These are phyloP conservation scores for Lipophrys pholis DNA, from an alignment of 2,113 vertebrate species.

Conservation along the genomic window DNA sequence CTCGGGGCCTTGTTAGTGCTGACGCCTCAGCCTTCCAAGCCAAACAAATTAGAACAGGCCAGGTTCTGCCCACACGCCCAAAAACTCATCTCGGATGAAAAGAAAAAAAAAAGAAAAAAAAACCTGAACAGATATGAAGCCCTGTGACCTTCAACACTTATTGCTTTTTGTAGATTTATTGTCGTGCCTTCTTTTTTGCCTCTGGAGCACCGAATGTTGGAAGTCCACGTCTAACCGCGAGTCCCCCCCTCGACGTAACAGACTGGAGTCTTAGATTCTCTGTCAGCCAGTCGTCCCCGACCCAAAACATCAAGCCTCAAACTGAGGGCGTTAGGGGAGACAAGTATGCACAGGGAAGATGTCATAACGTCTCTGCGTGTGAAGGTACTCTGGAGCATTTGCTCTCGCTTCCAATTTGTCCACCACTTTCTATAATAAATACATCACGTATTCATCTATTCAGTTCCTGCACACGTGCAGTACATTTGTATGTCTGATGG, in stretches of 20 bases:
- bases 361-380: background rate
- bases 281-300: slow-evolving; percentile 45
- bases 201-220: slow-evolving; percentile 38
- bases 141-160: slow-evolving; percentile 58
- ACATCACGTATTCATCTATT: background rate
- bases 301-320: slow-evolving; percentile 35
- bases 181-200: slow-evolving; percentile 22
- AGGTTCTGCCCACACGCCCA: slow-evolving; percentile 40
- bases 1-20: slow-evolving; percentile 60
- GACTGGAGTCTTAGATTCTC: slow-evolving; percentile 24
- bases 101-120: background rate
- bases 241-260: slow-evolving; percentile 17
- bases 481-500: background rate
- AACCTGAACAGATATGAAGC: slow-evolving; percentile 33
- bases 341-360: background rate
- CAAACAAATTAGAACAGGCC: slow-evolving; percentile 32
- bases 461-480: background rate
- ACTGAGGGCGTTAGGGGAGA: slow-evolving; percentile 13
- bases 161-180: slow-evolving; percentile 37
- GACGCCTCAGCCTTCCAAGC: slow-evolving; percentile 32
- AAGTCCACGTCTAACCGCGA: slow-evolving; percentile 18
- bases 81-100: slow-evolving; percentile 38
- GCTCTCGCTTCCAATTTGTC: background rate
- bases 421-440: background rate
- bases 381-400: slow-evolving; percentile 16